Conservation (phyloP, 2,888 invertebrate species). For the Nephrotoma flavescens region DNA sequence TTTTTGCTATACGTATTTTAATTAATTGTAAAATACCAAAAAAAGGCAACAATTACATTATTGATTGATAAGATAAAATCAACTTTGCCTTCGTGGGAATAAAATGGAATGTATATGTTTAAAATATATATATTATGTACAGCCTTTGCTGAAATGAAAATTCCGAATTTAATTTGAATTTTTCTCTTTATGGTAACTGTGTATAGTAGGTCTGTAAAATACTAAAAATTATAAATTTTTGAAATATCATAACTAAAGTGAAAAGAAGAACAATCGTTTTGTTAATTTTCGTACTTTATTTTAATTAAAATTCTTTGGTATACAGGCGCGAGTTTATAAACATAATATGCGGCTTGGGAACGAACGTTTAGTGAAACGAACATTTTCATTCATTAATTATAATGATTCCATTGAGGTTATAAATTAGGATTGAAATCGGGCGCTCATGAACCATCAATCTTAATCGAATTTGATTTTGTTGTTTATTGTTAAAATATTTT, state of each 20-base stretch:
- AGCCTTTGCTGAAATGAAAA: background rate
- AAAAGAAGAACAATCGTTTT: background rate
- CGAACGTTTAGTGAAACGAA: background rate
- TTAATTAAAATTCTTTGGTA: background rate
- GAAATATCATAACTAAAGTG: background rate
- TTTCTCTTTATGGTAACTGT: background rate
- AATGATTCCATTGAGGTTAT: background rate
- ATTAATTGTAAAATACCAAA: background rate
- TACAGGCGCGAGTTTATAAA: no score
- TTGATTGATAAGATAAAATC: background rate
- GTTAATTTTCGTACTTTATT: background rate
- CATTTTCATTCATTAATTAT: background rate
- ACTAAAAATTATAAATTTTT: background rate
- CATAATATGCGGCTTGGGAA: background rate
- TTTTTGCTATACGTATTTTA: background rate
- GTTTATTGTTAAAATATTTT: background rate
- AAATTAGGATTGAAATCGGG: background rate
- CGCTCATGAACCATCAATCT: background rate
- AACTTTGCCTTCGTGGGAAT: background rate
- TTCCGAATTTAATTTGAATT: background rate
- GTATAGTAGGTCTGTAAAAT: background rate
- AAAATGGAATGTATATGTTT: background rate
- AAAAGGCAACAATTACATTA: background rate
- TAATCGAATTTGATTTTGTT: background rate
- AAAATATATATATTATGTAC: background rate